These are phyloP conservation scores for Heliopora coerulea DNA, from an alignment of 92 coral and sea anemone species.

Conservation along the genomic window DNA sequence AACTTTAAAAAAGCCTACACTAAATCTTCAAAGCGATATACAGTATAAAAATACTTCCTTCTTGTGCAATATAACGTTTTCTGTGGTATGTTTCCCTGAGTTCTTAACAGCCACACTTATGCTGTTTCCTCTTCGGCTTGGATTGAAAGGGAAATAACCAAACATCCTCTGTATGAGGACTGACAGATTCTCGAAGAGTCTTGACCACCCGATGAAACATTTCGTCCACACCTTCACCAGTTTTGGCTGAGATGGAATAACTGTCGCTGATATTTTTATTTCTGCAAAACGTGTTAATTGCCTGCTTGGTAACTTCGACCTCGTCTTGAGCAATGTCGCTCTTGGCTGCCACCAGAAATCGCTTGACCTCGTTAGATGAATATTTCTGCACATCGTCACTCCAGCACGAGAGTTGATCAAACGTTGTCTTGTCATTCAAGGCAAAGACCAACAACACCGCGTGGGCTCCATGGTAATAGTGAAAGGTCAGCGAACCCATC, in stretches of 20 bases:
- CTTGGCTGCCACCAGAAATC: conserved; percentile 77
- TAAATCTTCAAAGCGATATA: too few species aligned
- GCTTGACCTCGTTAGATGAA: conserved; percentile 73
- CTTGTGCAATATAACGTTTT: too few species aligned
- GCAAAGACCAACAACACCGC: conserved; percentile 76
- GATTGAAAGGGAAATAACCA: conserved; percentile 17
- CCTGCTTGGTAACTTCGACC: conserved; percentile 58
- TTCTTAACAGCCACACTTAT: conserved; percentile 1
- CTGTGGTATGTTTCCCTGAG: too few species aligned
- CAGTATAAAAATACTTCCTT: too few species aligned
- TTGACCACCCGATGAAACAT: conserved; percentile 57
- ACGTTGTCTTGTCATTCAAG: conserved; percentile 74
- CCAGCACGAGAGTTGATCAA: conserved; percentile 85
- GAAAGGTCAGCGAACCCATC: conserved; percentile 88
- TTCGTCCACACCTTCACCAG: conserved; percentile 79
- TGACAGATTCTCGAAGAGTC: conserved; percentile 9
- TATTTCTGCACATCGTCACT: conserved; percentile 66
- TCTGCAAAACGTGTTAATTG: conserved; percentile 61
- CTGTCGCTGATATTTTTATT: conserved; percentile 61
- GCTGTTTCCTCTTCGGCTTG: neutral
- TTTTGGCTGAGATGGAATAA: conserved; percentile 78
- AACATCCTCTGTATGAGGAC: neutral
- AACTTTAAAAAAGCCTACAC: too few species aligned
- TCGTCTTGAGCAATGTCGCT: conserved; percentile 62
- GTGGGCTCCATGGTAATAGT: conserved; percentile 91